Conservation (phyloP, 2,888 invertebrate species). For the Keiferia lycopersicella region DNA sequence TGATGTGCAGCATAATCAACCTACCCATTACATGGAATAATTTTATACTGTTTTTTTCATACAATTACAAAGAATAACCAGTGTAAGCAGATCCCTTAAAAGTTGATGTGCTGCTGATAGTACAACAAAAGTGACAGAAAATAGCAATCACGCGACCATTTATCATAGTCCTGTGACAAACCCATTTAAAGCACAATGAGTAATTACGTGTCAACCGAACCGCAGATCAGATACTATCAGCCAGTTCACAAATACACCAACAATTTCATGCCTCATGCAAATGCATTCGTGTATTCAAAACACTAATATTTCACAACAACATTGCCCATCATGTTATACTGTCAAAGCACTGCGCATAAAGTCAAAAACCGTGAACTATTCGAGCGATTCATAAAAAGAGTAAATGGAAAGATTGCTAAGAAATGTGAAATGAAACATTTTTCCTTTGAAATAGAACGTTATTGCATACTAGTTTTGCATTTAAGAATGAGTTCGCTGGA, state of each 20-base stretch:
- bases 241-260: constrained; percentile 7
- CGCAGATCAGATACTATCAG: constrained; percentile 10
- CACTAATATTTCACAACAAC: constrained; percentile 16
- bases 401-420: constrained; percentile 25
- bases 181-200: constrained; percentile 9
- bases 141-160: constrained; percentile 2
- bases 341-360: constrained; percentile 18
- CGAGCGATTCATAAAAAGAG: constrained; percentile 14
- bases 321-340: constrained; percentile 8
- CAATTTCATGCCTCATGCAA: constrained; percentile 14
- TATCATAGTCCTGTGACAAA: constrained; percentile 6
- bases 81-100: too few relatives aligned
- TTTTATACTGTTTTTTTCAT: too few relatives aligned
- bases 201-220: constrained; percentile 17
- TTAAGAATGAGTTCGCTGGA: constrained; percentile 11
- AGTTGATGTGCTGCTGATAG: too few relatives aligned
- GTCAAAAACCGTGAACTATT: constrained; percentile 20
- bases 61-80: too few relatives aligned
- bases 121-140: not conserved
- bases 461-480: constrained; percentile 25
- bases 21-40: too few relatives aligned
- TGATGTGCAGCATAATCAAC: too few relatives aligned
- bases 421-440: constrained; percentile 26
- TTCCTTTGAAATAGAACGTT: constrained; percentile 25
- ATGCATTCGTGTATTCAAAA: constrained; percentile 18